Conservation (phyloP, 2,888 invertebrate genomes). For the Synanthedon andrenaeformis region DNA sequence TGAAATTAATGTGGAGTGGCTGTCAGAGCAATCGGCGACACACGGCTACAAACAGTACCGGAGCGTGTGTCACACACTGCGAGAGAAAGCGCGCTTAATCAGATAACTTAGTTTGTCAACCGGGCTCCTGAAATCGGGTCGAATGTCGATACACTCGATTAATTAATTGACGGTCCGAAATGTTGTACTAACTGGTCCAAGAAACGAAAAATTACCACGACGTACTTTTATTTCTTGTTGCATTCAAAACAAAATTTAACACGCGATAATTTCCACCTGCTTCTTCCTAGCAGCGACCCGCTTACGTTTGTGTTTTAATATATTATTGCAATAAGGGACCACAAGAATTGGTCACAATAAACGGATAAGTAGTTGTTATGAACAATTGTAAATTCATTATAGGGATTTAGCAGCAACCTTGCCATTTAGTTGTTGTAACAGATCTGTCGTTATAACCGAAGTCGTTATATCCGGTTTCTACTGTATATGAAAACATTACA, state of each 20-base stretch:
- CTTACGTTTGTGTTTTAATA: too few species aligned
- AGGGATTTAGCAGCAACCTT: too few species aligned
- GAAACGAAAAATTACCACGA: conserved; percentile 35
- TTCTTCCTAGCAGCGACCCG: neutral
- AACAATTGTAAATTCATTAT: too few species aligned
- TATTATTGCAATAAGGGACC: too few species aligned
- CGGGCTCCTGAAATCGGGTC: conserved; percentile 69
- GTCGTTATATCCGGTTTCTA: too few species aligned
- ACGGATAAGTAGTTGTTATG: too few species aligned
- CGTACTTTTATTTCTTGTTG: too few species aligned
- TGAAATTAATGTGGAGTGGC: conserved; percentile 54
- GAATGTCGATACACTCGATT: conserved; percentile 69
- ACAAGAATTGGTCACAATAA: too few species aligned
- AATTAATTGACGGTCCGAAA: conserved; percentile 67
- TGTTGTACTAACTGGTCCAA: conserved; percentile 55
- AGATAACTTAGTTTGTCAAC: conserved; percentile 70
- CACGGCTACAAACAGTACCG: conserved; percentile 25
- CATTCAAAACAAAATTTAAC: conserved; percentile 14
- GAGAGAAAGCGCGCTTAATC: conserved; percentile 70
- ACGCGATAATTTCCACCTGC: neutral
- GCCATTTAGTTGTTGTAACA: too few species aligned
- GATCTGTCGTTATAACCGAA: too few species aligned
- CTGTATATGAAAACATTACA: too few species aligned
- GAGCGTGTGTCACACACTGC: conserved; percentile 35
- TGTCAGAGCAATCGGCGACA: conserved; percentile 41